Base-by-base conservation (phyloP, 2,113 vertebrate genomes). In the Microtus richardsoni region DNA sequence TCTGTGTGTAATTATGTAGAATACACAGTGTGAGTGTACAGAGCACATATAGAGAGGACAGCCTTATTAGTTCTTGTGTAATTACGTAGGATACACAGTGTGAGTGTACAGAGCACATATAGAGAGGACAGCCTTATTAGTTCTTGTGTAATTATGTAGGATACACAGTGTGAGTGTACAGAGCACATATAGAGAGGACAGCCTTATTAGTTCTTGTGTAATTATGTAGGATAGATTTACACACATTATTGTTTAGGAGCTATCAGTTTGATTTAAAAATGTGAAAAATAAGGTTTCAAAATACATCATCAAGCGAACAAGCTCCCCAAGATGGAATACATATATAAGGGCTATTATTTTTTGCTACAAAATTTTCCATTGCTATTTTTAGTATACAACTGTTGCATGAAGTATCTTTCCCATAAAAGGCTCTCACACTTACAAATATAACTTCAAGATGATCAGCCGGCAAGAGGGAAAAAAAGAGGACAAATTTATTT, bases 381-480 rank as follows among this genome's bases (percentile, higher is more conserved):
- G 82, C 89, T 97, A 97, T 96, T 97, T 97, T 97, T 97, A 97
- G 95, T 80, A 73, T 80, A 97, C 95, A 96, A 97, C 91, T 96
- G 92, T 96, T 95, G 74, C 62, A 97, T 93, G 41, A 97, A 97
- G 91, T 95, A 80, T 95, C 97, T 96, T 93, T 96, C 95, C 96
- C 96, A 97, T 97, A 96, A 97, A 98, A 97, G 96, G 90, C 85
- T 96, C 93, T 97, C 97, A 96, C 96, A 95, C 91, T 96, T 97
- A 97, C 49, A 97, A 97, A 97, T 96, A 96, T 95, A 97, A 96
- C 92, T 86, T 95, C 58, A 49, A 94, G 93, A 97, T 95, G 95
- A 97, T 98, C 85, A 86, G 93, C 52, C 82, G 78, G 90, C 44
- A 64, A 77, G 68, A 39, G 24, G 24, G 39, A 19, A 83, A 96